Base-by-base conservation (phyloP, 2,797 vertebrate genomes). In the Acanthiza pusilla region DNA sequence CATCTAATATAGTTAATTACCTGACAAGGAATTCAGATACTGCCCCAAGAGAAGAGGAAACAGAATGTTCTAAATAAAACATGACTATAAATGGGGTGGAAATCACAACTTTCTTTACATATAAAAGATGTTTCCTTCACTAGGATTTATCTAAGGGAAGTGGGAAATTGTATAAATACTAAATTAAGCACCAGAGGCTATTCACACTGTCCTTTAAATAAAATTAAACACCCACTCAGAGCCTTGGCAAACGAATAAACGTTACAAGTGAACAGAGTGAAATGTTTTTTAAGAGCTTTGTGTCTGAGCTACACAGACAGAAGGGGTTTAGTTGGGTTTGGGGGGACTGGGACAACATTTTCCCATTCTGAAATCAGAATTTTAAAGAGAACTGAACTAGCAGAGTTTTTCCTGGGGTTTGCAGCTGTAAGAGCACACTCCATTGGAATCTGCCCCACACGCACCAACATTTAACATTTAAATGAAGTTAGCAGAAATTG, bases 1-100 rank as follows among this genome's bases (percentile, higher is more conserved):
- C 45, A 66, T 82, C 71, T 47, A 80, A 91, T 85, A 74, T 17
- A 53, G 81, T 93, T 88, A 94, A 94, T 96, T 88, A 89, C 81
- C 65, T 80, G 72, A 92, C 16, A 61, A 65, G 78, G 84, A 91
- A 89, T 91, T 70, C 16, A 66, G 80, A 87, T 42, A 34, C 30
- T 92, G 82, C 68, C 61, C 38, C 43, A 67, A 83, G 54, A 93
- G 92, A 95, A 73, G 72, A 79, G 60, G 34, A 88, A 88, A 79
- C 13, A 74, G 51, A 76, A 92, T 20, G 38, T 50, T 73, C 61
- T 94, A 91, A 88, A 94, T 62, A 83, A 91, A 93, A 74, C 40
- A 36, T 6, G 4, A 57, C 36, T 91, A 55, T 13, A 72, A 92
- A 71, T 60, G 48, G 30, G 55, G 43, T 78, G 38, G 73, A 94